Conservation (phyloP, 1,140 invertebrate species). For the Drosophila serrata region DNA sequence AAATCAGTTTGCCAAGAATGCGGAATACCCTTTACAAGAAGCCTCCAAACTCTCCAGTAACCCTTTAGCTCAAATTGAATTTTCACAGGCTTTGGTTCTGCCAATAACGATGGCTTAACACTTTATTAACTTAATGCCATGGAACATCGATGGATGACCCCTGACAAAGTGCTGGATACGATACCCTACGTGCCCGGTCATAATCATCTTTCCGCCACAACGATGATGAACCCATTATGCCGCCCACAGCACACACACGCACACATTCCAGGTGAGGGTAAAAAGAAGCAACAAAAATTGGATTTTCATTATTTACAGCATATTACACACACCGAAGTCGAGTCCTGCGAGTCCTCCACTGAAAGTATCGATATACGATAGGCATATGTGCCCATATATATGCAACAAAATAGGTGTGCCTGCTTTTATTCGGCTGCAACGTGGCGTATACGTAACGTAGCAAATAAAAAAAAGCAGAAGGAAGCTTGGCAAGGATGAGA, state of each 20-base stretch:
- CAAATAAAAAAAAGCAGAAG: constrained; percentile 40
- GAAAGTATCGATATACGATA: constrained; percentile 65
- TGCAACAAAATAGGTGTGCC: constrained; percentile 32
- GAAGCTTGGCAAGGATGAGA: constrained; percentile 16
- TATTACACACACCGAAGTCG: constrained; percentile 52
- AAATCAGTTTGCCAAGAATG: constrained; percentile 26
- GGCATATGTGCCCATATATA: constrained; percentile 39
- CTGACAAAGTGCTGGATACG: constrained; percentile 9
- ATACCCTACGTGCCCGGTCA: constrained; percentile 45
- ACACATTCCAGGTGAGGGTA: constrained; percentile 35
- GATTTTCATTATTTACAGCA: constrained; percentile 83
- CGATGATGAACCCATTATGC: constrained; percentile 45
- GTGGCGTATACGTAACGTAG: constrained; percentile 70
- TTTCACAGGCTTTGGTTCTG: constrained; percentile 13
- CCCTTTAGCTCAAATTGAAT: constrained; percentile 26
- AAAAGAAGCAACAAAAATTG: constrained; percentile 63
- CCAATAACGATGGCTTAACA: constrained; percentile 35
- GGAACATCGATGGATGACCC: constrained; percentile 20
- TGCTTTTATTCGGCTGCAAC: constrained; percentile 58
- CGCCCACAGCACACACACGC: constrained; percentile 8
- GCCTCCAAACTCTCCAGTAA: not conserved
- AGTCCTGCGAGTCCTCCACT: constrained; percentile 11
- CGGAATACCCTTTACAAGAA: constrained; percentile 36
- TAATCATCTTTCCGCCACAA: constrained; percentile 49
- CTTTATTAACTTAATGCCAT: constrained; percentile 31